These are phyloP conservation scores for Hedya salicella DNA, from an alignment of 2,888 invertebrate species.

Conservation along the genomic window DNA sequence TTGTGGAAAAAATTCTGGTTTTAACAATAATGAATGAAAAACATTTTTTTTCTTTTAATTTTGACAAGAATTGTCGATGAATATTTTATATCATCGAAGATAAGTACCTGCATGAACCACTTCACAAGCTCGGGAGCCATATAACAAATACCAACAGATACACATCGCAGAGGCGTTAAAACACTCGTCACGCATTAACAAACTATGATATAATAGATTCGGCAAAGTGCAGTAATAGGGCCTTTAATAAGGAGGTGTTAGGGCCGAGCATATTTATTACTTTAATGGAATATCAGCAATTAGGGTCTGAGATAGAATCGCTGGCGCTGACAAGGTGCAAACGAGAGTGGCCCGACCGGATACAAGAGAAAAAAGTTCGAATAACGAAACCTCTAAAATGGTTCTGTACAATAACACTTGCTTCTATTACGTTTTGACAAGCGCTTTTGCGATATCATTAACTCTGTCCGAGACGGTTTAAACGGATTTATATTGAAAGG, in stretches of 20 bases:
- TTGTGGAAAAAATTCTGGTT: neutral
- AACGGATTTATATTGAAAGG: constrained; percentile 7
- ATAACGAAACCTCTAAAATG: constrained; percentile 4
- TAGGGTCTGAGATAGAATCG: constrained; percentile 79
- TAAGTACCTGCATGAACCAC: too few species aligned
- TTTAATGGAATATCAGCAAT: constrained; percentile 84
- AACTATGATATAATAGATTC: constrained; percentile 77
- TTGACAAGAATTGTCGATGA: too few species aligned
- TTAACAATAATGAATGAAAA: too few species aligned
- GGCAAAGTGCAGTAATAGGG: constrained; percentile 76
- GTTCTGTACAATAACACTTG: constrained; percentile 34
- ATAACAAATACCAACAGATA: constrained; percentile 67
- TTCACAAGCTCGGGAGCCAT: constrained; percentile 59
- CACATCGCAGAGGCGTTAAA: constrained; percentile 63
- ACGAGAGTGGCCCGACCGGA: constrained; percentile 80
- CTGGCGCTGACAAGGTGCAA: constrained; percentile 84
- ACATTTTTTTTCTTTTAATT: too few species aligned
- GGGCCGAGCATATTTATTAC: constrained; percentile 79
- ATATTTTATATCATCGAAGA: too few species aligned
- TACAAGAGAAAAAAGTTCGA: constrained; percentile 49
- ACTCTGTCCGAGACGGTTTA: constrained; percentile 6
- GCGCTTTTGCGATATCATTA: constrained; percentile 29
- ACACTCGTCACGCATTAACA: constrained; percentile 73
- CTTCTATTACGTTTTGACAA: constrained; percentile 24
- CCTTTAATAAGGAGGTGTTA: constrained; percentile 78